Conservation (phyloP, 2,888 invertebrate species). For the Acleris laterana region DNA sequence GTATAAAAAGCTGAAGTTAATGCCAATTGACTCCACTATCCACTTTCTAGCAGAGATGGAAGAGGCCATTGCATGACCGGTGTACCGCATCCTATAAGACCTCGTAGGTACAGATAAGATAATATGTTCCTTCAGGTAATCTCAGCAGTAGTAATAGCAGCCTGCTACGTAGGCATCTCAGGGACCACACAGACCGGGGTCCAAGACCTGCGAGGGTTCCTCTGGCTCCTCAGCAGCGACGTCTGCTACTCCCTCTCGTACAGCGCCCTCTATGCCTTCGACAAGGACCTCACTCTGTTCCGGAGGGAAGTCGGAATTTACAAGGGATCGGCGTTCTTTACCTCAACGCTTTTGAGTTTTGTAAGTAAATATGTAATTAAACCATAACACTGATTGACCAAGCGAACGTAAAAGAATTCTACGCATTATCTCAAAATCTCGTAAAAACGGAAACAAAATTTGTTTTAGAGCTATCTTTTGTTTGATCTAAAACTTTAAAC, state of each 20-base stretch:
- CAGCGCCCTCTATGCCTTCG: constrained; percentile 72
- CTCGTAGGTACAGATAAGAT: too few species aligned
- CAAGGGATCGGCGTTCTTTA: constrained; percentile 70
- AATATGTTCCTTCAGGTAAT: constrained; percentile 53
- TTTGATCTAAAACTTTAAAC: too few species aligned
- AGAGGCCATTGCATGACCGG: too few species aligned
- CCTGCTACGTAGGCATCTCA: constrained; percentile 70
- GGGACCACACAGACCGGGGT: constrained; percentile 76
- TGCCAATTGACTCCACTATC: too few species aligned
- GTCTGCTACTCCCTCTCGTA: constrained; percentile 76
- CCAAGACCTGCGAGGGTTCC: constrained; percentile 74
- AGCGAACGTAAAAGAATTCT: too few species aligned
- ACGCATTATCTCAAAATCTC: too few species aligned
- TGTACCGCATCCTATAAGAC: too few species aligned
- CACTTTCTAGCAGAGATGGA: too few species aligned
- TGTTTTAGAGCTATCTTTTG: too few species aligned
- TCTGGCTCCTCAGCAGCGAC: constrained; percentile 81
- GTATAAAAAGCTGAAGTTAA: too few species aligned
- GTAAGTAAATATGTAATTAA: constrained; percentile 53
- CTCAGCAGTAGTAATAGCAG: constrained; percentile 69
- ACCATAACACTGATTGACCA: neutral
- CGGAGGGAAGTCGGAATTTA: constrained; percentile 75
- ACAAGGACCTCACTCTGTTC: constrained; percentile 69
- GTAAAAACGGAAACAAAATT: too few species aligned
- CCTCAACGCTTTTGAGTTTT: constrained; percentile 62